Conservation (phyloP, 2,797 vertebrate genomes). For the Naso thynnoides region DNA sequence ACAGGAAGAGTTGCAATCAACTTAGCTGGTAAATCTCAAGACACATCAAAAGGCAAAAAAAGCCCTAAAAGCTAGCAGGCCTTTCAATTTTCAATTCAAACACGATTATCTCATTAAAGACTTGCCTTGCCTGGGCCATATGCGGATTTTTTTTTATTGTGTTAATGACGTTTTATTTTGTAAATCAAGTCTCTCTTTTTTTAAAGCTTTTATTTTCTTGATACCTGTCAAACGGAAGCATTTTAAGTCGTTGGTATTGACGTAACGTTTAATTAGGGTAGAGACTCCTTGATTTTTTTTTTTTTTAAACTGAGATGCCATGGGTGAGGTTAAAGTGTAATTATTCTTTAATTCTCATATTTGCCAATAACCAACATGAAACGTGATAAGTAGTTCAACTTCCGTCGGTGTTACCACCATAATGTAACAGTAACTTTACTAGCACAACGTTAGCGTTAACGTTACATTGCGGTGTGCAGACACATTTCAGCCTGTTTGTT, state of each 20-base stretch:
- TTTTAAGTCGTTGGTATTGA: background rate
- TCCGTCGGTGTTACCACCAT: background rate
- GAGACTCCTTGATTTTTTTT: no score
- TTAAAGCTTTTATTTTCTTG: slow-evolving; percentile 26
- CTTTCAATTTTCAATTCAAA: background rate
- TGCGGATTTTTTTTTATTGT: no score
- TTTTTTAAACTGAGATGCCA: background rate
- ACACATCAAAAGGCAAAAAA: background rate
- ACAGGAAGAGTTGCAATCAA: slow-evolving; percentile 67
- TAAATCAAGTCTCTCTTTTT: background rate
- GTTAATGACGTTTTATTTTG: background rate
- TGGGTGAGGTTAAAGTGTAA: background rate
- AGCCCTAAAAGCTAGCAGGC: background rate
- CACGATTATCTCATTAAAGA: background rate
- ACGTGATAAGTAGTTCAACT: background rate
- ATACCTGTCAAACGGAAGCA: slow-evolving; percentile 9
- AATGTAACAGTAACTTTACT: background rate
- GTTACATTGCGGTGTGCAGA: background rate
- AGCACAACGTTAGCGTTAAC: no score
- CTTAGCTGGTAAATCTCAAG: slow-evolving; percentile 37
- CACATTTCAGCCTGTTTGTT: background rate
- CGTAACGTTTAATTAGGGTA: no score
- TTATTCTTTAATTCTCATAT: accelerated
- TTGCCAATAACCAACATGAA: background rate
- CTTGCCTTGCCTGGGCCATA: no score